Percentiles rank a stretch among this genome's conserved stretches.
phyloP scores from a whole-genome alignment of 2,113 vertebrate species.

The Lamprotornis superbus region DNA sequence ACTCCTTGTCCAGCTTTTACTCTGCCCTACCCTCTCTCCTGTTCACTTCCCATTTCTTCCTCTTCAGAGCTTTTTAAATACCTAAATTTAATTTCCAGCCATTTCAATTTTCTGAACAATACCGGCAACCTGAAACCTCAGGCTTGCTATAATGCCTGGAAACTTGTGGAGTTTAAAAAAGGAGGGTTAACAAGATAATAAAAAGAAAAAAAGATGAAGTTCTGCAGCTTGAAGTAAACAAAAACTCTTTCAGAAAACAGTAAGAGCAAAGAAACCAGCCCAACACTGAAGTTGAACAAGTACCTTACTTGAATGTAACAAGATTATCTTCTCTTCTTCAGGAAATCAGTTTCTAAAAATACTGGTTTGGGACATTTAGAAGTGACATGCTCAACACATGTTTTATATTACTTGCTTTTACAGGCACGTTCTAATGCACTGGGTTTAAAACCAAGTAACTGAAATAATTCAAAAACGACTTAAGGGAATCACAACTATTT shows the following conservation, averaged over 20 bases:
- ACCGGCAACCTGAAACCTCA: background rate
- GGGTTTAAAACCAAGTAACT: background rate
- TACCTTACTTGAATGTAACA: background rate
- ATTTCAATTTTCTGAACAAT: background rate
- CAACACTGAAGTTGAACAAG: background rate
- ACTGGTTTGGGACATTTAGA: background rate
- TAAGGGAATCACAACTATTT: background rate
- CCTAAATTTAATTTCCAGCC: background rate
- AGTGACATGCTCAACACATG: background rate
- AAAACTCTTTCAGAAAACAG: background rate
- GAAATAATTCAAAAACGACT: background rate
- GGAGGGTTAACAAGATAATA: accelerated
- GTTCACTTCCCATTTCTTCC: background rate
- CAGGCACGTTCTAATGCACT: background rate
- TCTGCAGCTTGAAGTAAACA: background rate
- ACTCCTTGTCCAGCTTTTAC: background rate
- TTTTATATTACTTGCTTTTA: background rate
- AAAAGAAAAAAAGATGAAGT: background rate
- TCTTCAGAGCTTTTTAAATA: background rate
- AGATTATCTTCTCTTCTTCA: background rate
- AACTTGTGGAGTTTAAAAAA: background rate
- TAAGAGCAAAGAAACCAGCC: background rate
- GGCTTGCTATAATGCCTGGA: background rate
- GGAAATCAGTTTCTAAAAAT: conserved; percentile 14
- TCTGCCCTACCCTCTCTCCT: background rate